Conservation (phyloP, 2,888 invertebrate genomes). For the Linnaemya tessellans region DNA sequence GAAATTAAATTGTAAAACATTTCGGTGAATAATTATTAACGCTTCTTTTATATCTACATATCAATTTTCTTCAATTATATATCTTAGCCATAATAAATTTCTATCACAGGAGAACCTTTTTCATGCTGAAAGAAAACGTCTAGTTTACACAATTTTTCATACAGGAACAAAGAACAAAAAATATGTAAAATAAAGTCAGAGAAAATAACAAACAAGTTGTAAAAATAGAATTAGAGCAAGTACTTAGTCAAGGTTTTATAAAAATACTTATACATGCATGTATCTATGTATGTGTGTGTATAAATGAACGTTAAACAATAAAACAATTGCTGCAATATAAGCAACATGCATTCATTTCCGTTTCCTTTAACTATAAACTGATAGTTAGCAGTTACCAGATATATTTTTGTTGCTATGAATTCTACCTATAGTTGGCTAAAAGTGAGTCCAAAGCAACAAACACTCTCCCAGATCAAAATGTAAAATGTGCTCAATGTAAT, state of each 20-base stretch:
- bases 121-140: slow-evolving; percentile 13
- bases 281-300: not conserved
- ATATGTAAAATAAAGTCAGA: slow-evolving; percentile 21
- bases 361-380: slow-evolving; percentile 71
- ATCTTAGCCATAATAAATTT: no score
- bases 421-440: slow-evolving; percentile 25
- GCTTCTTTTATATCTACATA: no score
- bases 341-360: slow-evolving; percentile 76
- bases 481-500: not conserved
- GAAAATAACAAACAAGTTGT: not conserved
- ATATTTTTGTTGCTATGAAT: slow-evolving; percentile 25
- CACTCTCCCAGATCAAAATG: not conserved
- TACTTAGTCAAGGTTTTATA: slow-evolving; percentile 45
- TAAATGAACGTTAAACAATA: not conserved
- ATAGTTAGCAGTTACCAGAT: slow-evolving; percentile 55
- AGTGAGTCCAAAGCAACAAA: slow-evolving; percentile 24
- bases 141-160: slow-evolving; percentile 44
- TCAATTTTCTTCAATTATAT: no score
- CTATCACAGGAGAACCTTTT: no score
- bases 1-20: no score
- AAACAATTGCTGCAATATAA: slow-evolving; percentile 64
- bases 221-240: slow-evolving; percentile 33
- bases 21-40: no score
- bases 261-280: not conserved
- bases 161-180: slow-evolving; percentile 51